Evolutionary conservation across 2,888 invertebrate species (phyloP).

Genomic region (Cephus rjabovi): DNA sequence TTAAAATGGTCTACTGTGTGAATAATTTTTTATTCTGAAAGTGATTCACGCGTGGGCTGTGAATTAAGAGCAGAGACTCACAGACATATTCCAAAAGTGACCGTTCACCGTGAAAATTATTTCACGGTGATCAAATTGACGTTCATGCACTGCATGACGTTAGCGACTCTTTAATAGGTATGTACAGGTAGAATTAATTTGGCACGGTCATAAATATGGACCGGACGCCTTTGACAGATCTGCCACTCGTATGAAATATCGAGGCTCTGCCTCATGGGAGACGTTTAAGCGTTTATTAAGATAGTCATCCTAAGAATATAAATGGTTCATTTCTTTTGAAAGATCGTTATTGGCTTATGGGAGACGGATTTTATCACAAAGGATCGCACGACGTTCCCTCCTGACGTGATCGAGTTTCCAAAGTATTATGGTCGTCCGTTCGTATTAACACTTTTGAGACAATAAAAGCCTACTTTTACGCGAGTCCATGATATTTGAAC

Average conservation of each 20-base stretch:
- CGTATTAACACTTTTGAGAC: not conserved
- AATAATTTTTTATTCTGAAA: not conserved
- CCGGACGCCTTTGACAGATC: not conserved
- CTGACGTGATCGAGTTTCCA: not conserved
- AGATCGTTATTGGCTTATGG: not conserved
- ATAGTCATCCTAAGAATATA: not conserved
- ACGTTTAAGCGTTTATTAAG: not conserved
- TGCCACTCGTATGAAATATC: conserved; percentile 2
- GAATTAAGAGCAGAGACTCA: too few relatives aligned
- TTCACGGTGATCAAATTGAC: not conserved
- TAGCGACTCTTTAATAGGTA: not conserved
- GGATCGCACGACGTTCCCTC: not conserved
- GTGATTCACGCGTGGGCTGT: too few relatives aligned
- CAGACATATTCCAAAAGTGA: not conserved
- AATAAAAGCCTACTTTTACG: not conserved
- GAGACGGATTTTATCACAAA: not conserved
- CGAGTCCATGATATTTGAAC: not conserved
- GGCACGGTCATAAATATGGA: not conserved
- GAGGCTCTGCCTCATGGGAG: not conserved
- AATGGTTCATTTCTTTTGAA: not conserved
- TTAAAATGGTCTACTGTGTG: not conserved
- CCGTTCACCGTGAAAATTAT: not conserved
- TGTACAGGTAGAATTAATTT: not conserved
- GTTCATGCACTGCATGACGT: not conserved
- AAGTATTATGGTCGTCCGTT: not conserved